Evolutionary conservation across 2,797 vertebrate genomes (phyloP).

Genomic region (Scolopax rusticola): DNA sequence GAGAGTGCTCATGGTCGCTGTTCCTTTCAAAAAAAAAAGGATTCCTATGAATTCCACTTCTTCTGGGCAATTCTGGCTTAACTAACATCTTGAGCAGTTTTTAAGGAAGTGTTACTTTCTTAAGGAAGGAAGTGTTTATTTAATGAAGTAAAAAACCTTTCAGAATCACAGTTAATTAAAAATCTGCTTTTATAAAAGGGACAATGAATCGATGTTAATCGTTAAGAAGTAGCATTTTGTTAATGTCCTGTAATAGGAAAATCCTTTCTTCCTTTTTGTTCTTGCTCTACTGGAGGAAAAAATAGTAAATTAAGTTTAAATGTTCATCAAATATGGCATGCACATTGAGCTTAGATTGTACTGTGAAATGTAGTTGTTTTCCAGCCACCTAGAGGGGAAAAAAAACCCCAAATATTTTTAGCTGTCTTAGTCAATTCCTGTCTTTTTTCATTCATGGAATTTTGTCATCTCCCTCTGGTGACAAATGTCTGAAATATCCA

Average conservation of each 20-base stretch:
- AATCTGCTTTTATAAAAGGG: neutral
- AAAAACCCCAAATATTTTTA: neutral
- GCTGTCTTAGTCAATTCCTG: neutral
- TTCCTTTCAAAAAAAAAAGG: neutral
- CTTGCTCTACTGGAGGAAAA: neutral
- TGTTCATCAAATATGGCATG: neutral
- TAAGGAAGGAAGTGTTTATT: neutral
- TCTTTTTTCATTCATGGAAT: neutral
- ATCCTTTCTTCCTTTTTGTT: neutral
- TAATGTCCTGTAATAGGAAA: neutral
- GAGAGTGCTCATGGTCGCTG: neutral
- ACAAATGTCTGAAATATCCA: neutral
- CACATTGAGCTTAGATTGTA: neutral
- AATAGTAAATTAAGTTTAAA: neutral
- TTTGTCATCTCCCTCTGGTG: conserved; percentile 52
- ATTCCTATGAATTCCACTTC: neutral
- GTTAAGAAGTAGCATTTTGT: neutral
- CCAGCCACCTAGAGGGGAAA: fast-evolving
- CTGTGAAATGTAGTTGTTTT: conserved; percentile 5
- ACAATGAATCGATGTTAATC: neutral
- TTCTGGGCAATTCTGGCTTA: neutral
- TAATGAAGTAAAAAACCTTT: neutral
- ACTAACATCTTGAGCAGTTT: neutral
- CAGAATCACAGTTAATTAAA: neutral
- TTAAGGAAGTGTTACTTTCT: neutral